Evolutionary conservation across 1,140 invertebrate genomes (phyloP), one percentile per base, ranked within the genome.

Genomic region (Melipona quadrifasciata): DNA sequence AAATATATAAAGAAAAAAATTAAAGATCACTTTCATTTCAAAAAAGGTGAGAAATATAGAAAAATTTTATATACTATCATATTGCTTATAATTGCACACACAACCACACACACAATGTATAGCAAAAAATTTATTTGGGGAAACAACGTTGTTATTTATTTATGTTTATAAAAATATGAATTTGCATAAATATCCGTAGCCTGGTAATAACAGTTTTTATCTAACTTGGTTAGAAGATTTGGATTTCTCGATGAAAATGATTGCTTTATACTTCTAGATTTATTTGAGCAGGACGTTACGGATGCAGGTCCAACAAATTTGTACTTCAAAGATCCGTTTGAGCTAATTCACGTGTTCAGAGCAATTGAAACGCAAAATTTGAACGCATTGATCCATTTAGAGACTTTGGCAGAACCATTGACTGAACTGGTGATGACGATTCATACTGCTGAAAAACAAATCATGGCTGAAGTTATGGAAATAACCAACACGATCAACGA

Each of bases 341-440:
- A 97, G 80, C 89, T 97, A 14, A 86, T 96, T 10, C 90, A 92
- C 14, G 94, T 95, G 21, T 96, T 97, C 87, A 90, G 92, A 79
- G 94, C 95, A 61, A 95, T 97, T 73, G 96, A 96, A 89, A 94
- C 95, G 80, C 96, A 97, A 91, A 96, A 97, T 93, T 92, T 97
- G 19, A 96, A 96, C 89, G 96, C 96, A 39, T 94, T 97, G 88
- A 92, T 96, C 64, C 95, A 96, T 64, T 95, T 96, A 0, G 96
- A 97, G 91, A 95, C 96, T 79, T 89, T 97, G n/a, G 95, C 95
- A 12, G 93, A 93, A 31, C 95, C 95, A 16, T 94, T 96, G 87
- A 94, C 95, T 39, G 93, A 95, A 21, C 93, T 96, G 81, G 89
- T 94, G 80, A 91, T 93, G n/a, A 93, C 93, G 39, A 95, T 96